Conservation (phyloP, 2,888 invertebrate genomes). For the Hemicrepidius hirtus region DNA sequence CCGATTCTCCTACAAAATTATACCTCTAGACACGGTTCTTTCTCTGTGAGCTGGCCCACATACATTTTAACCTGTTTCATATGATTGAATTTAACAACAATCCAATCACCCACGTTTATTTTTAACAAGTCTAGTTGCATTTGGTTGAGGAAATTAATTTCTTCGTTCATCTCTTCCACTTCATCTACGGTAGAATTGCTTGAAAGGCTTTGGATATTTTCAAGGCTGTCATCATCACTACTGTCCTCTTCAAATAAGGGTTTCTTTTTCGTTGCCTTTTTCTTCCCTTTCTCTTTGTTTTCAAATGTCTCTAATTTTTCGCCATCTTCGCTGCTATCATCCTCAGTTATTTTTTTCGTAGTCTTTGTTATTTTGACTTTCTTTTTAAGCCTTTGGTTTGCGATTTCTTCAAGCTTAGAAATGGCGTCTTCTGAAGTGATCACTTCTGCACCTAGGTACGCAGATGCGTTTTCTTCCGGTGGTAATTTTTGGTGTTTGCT, state of each 20-base stretch:
- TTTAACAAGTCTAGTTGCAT: neutral
- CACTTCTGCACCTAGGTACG: neutral
- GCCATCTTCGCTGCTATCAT: too few relatives aligned
- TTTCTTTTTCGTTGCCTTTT: neutral
- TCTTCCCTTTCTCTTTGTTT: neutral
- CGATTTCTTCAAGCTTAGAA: too few relatives aligned
- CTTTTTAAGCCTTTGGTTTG: too few relatives aligned
- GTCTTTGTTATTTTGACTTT: neutral
- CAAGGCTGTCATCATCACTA: neutral
- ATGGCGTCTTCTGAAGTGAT: too few relatives aligned
- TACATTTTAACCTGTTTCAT: neutral
- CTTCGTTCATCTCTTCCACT: too few relatives aligned
- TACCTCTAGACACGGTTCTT: conserved; percentile 1
- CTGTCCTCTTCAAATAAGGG: neutral
- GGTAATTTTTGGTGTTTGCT: neutral
- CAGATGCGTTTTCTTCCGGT: neutral
- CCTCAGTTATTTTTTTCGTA: neutral
- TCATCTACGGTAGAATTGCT: neutral
- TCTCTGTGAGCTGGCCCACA: too few relatives aligned
- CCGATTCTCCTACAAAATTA: neutral
- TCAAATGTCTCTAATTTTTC: neutral
- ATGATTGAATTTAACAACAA: neutral
- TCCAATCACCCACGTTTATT: too few relatives aligned
- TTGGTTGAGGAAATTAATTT: conserved; percentile 1
- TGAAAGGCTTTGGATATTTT: neutral